A percentile compares a stretch with the other conserved stretches of the same genome.
These are phyloP conservation scores for Myiotriccus ornatus DNA, from an alignment of 2,797 vertebrate genomes.

Conservation along the genomic window DNA sequence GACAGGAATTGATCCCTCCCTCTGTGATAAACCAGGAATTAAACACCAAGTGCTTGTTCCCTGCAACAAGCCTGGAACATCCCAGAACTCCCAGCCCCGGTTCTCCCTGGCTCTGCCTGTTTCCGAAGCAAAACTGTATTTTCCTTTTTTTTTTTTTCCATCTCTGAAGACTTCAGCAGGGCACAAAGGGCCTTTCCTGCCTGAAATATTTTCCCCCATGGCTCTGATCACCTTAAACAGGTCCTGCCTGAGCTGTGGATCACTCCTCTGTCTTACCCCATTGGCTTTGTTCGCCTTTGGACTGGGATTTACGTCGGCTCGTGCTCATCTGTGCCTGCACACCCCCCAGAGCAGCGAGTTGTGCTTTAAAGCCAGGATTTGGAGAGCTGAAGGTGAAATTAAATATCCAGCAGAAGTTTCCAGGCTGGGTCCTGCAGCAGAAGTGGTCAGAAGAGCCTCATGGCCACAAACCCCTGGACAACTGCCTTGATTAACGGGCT, in stretches of 20 bases:
- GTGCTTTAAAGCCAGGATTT: not conserved
- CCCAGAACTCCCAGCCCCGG: not conserved
- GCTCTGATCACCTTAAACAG: not conserved
- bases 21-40: not conserved
- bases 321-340: not conserved
- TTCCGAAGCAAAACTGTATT: rapidly evolving
- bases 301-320: not conserved
- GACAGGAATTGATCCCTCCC: not conserved
- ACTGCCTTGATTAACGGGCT: not conserved
- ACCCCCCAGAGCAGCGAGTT: not conserved
- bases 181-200: not conserved
- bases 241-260: not conserved
- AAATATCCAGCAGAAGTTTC: not conserved
- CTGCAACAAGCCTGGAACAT: not conserved
- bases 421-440: not conserved
- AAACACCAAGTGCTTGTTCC: not conserved
- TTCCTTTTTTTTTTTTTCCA: not conserved
- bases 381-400: not conserved
- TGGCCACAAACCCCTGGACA: not conserved
- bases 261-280: not conserved
- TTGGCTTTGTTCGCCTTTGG: not conserved
- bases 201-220: not conserved
- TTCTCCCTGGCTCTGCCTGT: not conserved
- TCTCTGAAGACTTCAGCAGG: not conserved
- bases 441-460: not conserved